These are phyloP conservation scores for Pseudorhiza aurosa DNA, from an alignment of 30 jellyfish, hydroid and myxozoan genomes.

Conservation along the genomic window DNA sequence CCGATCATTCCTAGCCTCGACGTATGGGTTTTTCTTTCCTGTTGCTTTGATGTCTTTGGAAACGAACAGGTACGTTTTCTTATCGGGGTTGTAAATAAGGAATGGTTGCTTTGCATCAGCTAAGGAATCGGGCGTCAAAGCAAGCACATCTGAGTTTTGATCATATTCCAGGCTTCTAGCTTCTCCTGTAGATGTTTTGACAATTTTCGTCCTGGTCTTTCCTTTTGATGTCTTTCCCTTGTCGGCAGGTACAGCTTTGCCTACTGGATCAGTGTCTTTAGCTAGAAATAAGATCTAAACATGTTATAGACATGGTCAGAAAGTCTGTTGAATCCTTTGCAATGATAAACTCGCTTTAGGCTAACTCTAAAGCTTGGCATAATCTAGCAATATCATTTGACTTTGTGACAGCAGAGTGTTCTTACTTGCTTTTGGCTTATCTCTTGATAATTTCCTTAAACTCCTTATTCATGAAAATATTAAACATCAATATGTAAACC, in stretches of 20 bases:
- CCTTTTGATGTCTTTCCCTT: not conserved
- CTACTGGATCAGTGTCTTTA: too few relatives aligned
- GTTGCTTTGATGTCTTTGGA: constrained; percentile 28
- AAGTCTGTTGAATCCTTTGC: too few relatives aligned
- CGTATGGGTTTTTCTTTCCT: constrained; percentile 23
- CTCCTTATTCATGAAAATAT: too few relatives aligned
- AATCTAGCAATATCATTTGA: too few relatives aligned
- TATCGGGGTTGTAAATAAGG: constrained; percentile 28
- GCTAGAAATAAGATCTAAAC: too few relatives aligned
- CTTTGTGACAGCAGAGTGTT: too few relatives aligned
- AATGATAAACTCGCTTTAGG: too few relatives aligned
- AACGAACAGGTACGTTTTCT: constrained; percentile 5
- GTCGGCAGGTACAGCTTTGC: not conserved
- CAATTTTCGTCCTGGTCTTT: too few relatives aligned
- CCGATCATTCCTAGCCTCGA: constrained; percentile 39
- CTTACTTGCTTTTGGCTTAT: too few relatives aligned
- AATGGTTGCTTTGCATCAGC: constrained; percentile 36
- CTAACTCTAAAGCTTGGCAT: too few relatives aligned
- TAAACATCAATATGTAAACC: not conserved
- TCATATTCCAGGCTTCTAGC: constrained; percentile 18
- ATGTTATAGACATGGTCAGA: too few relatives aligned
- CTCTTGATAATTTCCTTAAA: too few relatives aligned
- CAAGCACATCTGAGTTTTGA: constrained; percentile 1
- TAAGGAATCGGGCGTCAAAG: constrained; percentile 16
- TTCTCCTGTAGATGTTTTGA: not conserved